Conservation (phyloP, 2,888 invertebrate genomes). For the Drosophila kokeensis region DNA sequence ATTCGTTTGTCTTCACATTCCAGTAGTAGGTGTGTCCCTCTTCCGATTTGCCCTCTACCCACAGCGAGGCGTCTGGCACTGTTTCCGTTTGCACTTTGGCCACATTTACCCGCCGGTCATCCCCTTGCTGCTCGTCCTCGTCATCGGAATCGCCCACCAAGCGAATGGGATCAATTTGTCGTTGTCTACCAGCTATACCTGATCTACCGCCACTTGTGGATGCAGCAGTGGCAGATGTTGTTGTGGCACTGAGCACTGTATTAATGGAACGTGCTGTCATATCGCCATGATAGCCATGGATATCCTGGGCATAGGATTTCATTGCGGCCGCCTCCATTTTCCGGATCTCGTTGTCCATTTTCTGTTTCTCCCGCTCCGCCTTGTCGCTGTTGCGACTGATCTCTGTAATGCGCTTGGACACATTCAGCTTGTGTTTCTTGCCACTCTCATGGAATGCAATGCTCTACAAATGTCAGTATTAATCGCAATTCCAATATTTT, state of each 20-base stretch:
- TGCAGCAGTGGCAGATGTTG: conserved; percentile 86
- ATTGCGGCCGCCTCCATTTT: conserved; percentile 96
- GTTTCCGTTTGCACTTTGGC: conserved; percentile 75
- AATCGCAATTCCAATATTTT: neutral
- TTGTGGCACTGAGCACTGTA: conserved; percentile 70
- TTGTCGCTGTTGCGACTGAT: conserved; percentile 94
- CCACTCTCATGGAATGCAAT: conserved; percentile 97
- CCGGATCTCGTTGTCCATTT: conserved; percentile 91
- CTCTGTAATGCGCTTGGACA: conserved; percentile 92
- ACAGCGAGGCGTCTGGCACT: conserved; percentile 86
- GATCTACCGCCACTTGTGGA: conserved; percentile 87
- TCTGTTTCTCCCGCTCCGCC: conserved; percentile 91
- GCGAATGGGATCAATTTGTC: conserved; percentile 84
- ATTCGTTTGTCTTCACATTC: conserved; percentile 93
- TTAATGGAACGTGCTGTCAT: conserved; percentile 83
- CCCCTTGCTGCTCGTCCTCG: conserved; percentile 77
- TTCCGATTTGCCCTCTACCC: conserved; percentile 92
- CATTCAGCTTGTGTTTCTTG: conserved; percentile 95
- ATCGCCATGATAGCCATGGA: conserved; percentile 85
- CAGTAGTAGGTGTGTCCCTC: conserved; percentile 94
- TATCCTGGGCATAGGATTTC: conserved; percentile 94
- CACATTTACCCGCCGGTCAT: conserved; percentile 70
- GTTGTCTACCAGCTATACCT: conserved; percentile 73
- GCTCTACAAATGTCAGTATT: conserved; percentile 87
- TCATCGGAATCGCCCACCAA: conserved; percentile 82